Evolutionary conservation across 2,113 vertebrate species (phyloP).

Genomic region (Daubentonia madagascariensis): DNA sequence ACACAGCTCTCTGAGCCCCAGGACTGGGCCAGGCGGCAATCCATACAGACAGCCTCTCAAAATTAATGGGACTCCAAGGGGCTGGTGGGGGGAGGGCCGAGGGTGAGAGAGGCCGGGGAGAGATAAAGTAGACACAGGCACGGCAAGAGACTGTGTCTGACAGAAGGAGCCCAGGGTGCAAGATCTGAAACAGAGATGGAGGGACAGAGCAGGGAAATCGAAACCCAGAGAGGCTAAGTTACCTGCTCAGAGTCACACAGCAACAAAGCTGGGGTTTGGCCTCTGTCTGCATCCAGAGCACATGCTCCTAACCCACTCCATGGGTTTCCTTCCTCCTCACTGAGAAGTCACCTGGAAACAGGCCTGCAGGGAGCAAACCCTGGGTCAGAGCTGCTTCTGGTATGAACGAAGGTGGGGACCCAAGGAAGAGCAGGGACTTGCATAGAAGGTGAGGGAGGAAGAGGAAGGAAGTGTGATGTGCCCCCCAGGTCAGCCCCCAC

Average conservation of each 20-base stretch:
- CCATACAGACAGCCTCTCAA: conserved; percentile 75
- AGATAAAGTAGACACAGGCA: not conserved
- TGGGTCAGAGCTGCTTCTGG: not conserved
- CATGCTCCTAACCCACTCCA: too few relatives aligned
- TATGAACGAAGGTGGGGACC: not conserved
- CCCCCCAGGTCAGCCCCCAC: not conserved
- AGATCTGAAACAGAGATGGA: not conserved
- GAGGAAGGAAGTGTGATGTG: too few relatives aligned
- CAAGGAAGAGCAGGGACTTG: not conserved
- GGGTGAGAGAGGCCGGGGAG: not conserved
- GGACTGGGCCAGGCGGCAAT: conserved; percentile 67
- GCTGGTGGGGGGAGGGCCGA: not conserved
- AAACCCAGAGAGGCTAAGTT: conserved; percentile 15
- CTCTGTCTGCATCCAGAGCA: not conserved
- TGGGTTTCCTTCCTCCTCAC: not conserved
- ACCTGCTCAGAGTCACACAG: not conserved
- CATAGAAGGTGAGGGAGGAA: not conserved
- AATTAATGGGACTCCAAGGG: conserved; percentile 78
- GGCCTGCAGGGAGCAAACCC: not conserved
- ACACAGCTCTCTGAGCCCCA: conserved; percentile 62
- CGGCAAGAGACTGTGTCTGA: not conserved
- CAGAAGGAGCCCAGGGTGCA: not conserved
- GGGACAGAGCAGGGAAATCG: not conserved
- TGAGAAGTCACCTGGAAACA: not conserved
- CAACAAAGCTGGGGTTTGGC: not conserved